Conservation (phyloP, 2,888 invertebrate species). For the Clitarchus hookeri region DNA sequence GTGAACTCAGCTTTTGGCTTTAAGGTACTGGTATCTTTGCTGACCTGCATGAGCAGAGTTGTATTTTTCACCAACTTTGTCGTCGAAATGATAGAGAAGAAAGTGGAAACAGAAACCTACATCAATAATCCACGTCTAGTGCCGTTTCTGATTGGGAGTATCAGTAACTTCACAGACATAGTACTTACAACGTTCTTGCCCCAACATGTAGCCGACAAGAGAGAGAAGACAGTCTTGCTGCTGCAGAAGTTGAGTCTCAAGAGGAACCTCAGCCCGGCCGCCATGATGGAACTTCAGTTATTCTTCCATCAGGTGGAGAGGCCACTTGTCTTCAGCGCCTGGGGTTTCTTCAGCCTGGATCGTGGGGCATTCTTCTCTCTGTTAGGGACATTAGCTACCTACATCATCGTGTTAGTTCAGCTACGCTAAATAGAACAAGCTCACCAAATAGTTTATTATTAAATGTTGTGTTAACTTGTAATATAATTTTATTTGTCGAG, state of each 20-base stretch:
- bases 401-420: not conserved
- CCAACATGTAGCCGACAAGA: not conserved
- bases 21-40: not conserved
- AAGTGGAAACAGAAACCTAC: not conserved
- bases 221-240: not conserved
- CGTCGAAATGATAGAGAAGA: not conserved
- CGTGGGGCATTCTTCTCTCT: not conserved
- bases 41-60: not conserved
- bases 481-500: too few species aligned
- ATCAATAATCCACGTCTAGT: not conserved
- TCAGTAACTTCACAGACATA: not conserved
- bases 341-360: constrained; percentile 6
- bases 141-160: not conserved
- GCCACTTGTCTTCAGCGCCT: not conserved
- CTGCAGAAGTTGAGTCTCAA: not conserved
- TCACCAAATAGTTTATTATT: too few species aligned
- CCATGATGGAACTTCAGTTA: not conserved
- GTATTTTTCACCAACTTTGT: not conserved
- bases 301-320: not conserved
- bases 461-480: too few species aligned
- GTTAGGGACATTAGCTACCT: not conserved
- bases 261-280: not conserved
- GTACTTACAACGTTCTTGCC: not conserved
- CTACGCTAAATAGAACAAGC: too few species aligned
- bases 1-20: too few species aligned